Conservation (phyloP, 2,888 invertebrate species). For the Chymomyza caudatula region DNA sequence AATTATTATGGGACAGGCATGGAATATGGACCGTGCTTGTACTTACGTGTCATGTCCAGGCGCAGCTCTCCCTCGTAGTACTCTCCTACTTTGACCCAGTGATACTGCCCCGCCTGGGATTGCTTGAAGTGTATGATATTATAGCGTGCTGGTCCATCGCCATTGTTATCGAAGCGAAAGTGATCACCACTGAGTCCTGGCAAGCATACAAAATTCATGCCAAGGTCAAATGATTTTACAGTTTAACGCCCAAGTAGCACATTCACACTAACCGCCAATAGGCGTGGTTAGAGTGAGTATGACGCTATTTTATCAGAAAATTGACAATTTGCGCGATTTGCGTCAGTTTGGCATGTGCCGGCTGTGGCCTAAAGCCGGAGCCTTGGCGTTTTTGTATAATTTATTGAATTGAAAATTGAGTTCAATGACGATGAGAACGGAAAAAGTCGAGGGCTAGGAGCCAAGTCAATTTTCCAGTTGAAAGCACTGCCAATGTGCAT, state of each 20-base stretch:
- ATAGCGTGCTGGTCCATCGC: constrained; percentile 96
- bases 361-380: constrained; percentile 2
- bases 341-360: constrained; percentile 27
- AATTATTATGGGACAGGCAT: constrained; percentile 1
- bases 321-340: constrained; percentile 69
- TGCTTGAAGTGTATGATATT: constrained; percentile 97
- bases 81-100: constrained; percentile 92
- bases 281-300: neutral
- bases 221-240: constrained; percentile 40
- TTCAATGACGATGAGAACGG: constrained; percentile 66
- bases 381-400: constrained; percentile 56
- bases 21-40: no score
- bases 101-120: constrained; percentile 84
- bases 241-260: constrained; percentile 25
- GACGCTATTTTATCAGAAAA: constrained; percentile 57
- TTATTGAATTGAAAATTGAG: constrained; percentile 75
- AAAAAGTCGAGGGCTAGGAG: constrained; percentile 22
- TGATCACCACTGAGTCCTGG: constrained; percentile 92
- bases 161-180: constrained; percentile 92
- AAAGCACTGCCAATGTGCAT: constrained; percentile 61
- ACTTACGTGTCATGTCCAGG: constrained; percentile 87
- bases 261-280: neutral
- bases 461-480: constrained; percentile 75
- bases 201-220: constrained; percentile 26
- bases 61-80: constrained; percentile 89